Evolutionary conservation across 2,113 vertebrate genomes (phyloP), one percentile per base, ranked within the genome.

Genomic region (Speoplatyrhinus poulsoni): DNA sequence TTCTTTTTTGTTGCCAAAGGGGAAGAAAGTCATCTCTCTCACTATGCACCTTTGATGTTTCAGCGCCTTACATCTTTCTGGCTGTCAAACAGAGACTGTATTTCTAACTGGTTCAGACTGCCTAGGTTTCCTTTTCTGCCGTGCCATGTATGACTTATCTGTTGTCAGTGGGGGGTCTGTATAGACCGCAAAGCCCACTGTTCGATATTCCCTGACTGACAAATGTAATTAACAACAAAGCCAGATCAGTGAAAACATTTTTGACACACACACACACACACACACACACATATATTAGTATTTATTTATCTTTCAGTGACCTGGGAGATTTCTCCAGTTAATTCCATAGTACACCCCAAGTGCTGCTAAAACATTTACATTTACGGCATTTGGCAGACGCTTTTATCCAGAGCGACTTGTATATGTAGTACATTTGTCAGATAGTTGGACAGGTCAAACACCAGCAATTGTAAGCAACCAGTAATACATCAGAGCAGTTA

Each of bases 121-220:
- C 65, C 19, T 4, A 36, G 52, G 57, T 57, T 76, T 61, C 16
- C 47, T 26, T 4, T 66, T 11, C 72, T 53, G 62, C 56, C n/a
- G 12, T 3, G 1, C 7, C 54, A 59, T 64, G 49, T 66, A 6
- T 52, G 52, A 75, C 80, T 87, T 83, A 87, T 86, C 74, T 83
- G 6, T 56, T 70, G 46, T 72, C 74, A 70, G 66, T 75, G 84
- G 81, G 75, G 76, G 63, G 53, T 49, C 69, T 66, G 53, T 62
- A 71, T 72, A 62, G 50, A n/a, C 61, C 57, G 12, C 33, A 33
- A 73, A 68, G 65, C 65, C 19, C 65, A 47, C 19, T 68, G 36
- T 66, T 76, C 57, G 66, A 54, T 36, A 49, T 47, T 69, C 60
- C 36, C 32, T 62, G 59, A 81, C 80, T 81, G 72, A 82, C 50